Conservation (phyloP, 2,888 invertebrate genomes). For the Pristionchus arcanus region DNA sequence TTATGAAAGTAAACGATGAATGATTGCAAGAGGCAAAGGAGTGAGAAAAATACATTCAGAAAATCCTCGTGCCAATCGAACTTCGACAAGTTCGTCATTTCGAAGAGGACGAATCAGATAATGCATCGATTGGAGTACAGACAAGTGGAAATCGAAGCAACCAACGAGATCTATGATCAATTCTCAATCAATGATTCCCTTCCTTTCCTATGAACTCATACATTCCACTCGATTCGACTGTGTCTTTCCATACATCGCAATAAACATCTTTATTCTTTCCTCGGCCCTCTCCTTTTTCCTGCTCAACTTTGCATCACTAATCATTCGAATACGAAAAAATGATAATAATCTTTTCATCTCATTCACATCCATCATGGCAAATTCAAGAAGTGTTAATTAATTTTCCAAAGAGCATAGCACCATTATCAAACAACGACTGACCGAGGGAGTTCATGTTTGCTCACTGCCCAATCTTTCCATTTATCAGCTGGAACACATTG, state of each 20-base stretch:
- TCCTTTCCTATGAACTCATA: neutral
- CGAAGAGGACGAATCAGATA: conserved; percentile 71
- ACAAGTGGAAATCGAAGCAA: conserved; percentile 68
- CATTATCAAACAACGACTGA: too few species aligned
- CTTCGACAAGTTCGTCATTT: conserved; percentile 72
- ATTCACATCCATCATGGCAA: too few species aligned
- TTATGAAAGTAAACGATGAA: neutral
- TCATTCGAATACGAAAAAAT: too few species aligned
- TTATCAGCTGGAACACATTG: too few species aligned
- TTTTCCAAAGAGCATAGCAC: too few species aligned
- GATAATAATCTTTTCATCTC: too few species aligned
- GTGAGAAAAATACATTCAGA: conserved; percentile 65
- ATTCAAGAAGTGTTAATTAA: too few species aligned
- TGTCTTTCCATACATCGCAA: neutral
- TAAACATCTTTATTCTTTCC: neutral
- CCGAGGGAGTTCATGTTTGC: too few species aligned
- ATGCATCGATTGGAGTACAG: conserved; percentile 76
- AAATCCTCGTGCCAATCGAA: conserved; percentile 78
- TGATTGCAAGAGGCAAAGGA: too few species aligned
- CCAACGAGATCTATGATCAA: conserved; percentile 25
- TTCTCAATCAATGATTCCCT: neutral
- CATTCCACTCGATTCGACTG: conserved; percentile 33
- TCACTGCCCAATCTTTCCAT: too few species aligned
- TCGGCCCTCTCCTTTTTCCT: too few species aligned
- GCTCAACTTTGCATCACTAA: too few species aligned